These are phyloP conservation scores for Agelas oroides DNA, from an alignment of 37 sponge, comb jelly and placozoan species.

Conservation along the genomic window DNA sequence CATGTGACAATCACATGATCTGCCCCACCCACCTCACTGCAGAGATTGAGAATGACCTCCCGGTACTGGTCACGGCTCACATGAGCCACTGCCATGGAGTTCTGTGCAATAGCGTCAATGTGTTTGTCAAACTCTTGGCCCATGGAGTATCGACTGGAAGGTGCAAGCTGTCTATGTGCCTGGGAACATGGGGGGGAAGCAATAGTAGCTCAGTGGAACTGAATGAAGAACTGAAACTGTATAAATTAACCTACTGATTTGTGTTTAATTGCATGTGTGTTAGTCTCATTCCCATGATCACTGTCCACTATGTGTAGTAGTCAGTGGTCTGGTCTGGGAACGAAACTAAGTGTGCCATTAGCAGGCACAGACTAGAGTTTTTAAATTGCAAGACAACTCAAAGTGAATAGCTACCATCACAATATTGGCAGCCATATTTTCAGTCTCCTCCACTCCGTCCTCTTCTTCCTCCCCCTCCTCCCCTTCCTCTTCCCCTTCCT, in stretches of 20 bases:
- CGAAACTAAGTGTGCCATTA: no score
- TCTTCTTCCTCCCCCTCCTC: constrained; percentile 3
- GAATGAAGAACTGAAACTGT: no score
- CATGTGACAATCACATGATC: no score
- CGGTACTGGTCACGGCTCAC: constrained; percentile 66
- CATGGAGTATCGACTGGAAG: constrained; percentile 41
- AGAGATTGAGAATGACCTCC: constrained; percentile 47
- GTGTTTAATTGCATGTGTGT: background rate
- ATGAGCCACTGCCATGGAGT: constrained; percentile 83
- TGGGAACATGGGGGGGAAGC: background rate
- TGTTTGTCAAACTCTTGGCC: constrained; percentile 69
- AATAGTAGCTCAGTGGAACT: no score
- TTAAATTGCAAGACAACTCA: no score
- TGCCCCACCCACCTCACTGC: constrained; percentile 60
- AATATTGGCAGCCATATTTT: constrained; percentile 62
- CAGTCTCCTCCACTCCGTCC: background rate
- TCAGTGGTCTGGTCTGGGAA: no score
- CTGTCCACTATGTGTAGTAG: no score
- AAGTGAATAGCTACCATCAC: constrained; percentile 1
- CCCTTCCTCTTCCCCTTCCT: constrained; percentile 2
- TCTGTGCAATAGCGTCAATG: constrained; percentile 70
- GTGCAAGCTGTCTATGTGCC: constrained; percentile 13
- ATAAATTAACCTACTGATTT: no score
- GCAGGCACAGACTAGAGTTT: no score
- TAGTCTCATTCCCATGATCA: no score